Evolutionary conservation across 53 echinoderm and acorn worm genomes (phyloP).

Genomic region (Antedon mediterranea): DNA sequence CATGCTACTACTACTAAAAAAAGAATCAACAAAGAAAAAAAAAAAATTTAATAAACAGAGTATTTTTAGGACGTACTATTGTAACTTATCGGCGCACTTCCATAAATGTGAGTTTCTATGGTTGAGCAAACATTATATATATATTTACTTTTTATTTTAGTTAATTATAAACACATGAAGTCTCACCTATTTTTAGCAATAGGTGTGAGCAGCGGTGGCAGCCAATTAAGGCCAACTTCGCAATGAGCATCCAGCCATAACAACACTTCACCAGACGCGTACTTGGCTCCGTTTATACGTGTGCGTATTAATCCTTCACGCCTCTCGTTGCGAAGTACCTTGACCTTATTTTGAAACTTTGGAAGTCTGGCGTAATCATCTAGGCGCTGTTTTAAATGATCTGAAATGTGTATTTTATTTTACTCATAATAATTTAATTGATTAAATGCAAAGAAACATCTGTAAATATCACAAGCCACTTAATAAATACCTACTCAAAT

Average conservation of each 20-base stretch:
- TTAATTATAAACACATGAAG: no score
- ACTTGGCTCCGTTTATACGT: slow-evolving; percentile 70
- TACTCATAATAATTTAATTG: neutral
- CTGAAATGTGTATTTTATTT: no score
- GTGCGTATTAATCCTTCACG: slow-evolving; percentile 84
- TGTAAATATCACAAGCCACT: neutral
- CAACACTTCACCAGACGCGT: slow-evolving; percentile 70
- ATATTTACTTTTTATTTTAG: no score
- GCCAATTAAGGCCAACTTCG: slow-evolving; percentile 84
- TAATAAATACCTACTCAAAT: neutral
- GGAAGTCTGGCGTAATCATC: slow-evolving; percentile 52
- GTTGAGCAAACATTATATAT: no score
- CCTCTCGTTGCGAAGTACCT: slow-evolving; percentile 38
- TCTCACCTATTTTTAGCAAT: slow-evolving; percentile 86
- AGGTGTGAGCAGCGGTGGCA: slow-evolving; percentile 79
- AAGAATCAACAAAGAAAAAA: no score
- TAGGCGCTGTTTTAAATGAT: slow-evolving; percentile 50
- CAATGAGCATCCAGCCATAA: slow-evolving; percentile 96
- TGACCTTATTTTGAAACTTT: slow-evolving; percentile 47
- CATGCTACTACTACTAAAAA: no score
- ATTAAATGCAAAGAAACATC: neutral
- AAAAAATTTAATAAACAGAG: no score
- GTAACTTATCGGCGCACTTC: no score
- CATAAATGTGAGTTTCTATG: no score
- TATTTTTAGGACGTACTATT: no score